Base-by-base conservation (phyloP, 2,888 invertebrate genomes). In the Thecophora atra region DNA sequence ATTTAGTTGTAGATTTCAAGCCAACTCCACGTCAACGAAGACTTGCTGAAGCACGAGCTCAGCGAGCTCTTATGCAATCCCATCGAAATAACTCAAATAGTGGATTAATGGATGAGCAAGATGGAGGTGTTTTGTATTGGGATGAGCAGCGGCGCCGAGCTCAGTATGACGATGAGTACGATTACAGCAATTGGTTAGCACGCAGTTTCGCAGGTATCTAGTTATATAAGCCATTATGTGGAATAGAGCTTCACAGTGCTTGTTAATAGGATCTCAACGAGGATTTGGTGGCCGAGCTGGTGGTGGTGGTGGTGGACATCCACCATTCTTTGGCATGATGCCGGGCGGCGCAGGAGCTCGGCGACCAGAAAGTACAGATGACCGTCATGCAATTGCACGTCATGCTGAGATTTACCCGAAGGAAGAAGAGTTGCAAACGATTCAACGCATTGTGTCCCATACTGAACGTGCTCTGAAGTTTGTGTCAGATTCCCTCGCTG, bases 321-420 rank as follows among this genome's bases (percentile, higher is more conserved):
- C 87, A 65, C 89, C 89, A 58, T 88, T 88, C 84, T 89, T 88
- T 83, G 89, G 90, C 74, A 86, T 87, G 87, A 89, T 90, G 76
- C 90, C 90, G 17, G 90, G 91, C 63, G 78, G 78, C 26, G 81
- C 78, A 5, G 80, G 80, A 70, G 80, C 83, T 37, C 90, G 97
- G 26, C 91, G 96, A 66, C 93, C 94, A 0, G 97, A 98, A 87
- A 94, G 96, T n/a, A 92, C 93, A 21, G 98, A 99, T 87, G 99
- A 99, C 88, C 92, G 97, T 13, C 98, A 98, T 88, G 96, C 98
- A 72, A 91, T 96, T 85, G 93, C 95, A 67, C 94, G 95, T 81
- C 98, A 99, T 87, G 93, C 94, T 0, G 94, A 94, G 76, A 96
- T 99, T 80, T 98, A 97, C 89, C 98, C 98, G 1, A 91, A 92